phyloP scores from a whole-genome alignment of 1,140 invertebrate genomes.

The Penaeus japonicus region DNA sequence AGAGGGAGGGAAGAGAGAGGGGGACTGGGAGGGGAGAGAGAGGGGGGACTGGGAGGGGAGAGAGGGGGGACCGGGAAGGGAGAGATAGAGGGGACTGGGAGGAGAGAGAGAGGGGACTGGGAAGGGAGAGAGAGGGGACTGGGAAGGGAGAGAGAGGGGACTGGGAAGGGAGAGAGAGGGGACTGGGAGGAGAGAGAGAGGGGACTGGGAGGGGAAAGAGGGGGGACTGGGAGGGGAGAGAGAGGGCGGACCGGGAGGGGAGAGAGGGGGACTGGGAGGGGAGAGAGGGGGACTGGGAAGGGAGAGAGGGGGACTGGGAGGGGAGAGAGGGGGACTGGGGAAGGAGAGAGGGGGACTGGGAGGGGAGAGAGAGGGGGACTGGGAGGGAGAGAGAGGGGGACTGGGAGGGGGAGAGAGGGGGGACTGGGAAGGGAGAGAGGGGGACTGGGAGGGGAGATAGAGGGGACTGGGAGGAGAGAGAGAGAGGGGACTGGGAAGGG shows the following conservation, averaged over 20 bases:
- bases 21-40: not conserved
- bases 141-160: too few species aligned
- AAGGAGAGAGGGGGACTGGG: not conserved
- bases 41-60: not conserved
- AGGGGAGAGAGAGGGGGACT: too few species aligned
- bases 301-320: not conserved
- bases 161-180: too few species aligned
- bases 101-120: not conserved
- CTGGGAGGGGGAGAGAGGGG: not conserved
- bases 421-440: not conserved
- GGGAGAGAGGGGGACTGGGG: not conserved
- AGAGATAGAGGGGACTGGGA: not conserved
- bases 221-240: not conserved
- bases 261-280: too few species aligned
- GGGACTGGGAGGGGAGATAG: too few species aligned
- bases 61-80: too few species aligned
- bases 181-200: too few species aligned
- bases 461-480: not conserved
- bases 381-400: not conserved
- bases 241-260: too few species aligned
- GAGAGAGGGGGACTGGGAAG: too few species aligned
- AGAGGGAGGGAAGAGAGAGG: not conserved
- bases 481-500: too few species aligned
- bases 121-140: not conserved
- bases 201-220: not conserved